Evolutionary conservation across 2,113 vertebrate genomes (phyloP), one percentile per base, ranked within the genome.

Genomic region (Hystrix brachyura): DNA sequence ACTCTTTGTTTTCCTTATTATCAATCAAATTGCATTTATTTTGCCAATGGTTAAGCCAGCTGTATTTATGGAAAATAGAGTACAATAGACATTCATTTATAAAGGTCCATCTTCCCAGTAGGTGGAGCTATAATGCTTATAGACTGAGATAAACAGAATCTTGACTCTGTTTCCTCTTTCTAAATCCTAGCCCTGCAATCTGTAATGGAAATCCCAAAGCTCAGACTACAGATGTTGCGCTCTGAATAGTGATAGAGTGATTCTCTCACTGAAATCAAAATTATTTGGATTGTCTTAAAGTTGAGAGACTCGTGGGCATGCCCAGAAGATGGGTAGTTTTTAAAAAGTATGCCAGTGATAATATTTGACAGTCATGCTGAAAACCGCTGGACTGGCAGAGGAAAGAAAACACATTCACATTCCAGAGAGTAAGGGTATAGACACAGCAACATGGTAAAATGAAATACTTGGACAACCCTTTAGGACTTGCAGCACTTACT

Each of bases 121-220:
- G 97, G 87, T 94, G 93, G 96, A 59, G 95, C 90, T 95, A 72
- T 43, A 87, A 94, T n/a, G 87, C 90, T 94, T 96, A 29, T 48
- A 65, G 85, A 93, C n/a, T 1, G 27, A 59, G 67, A 60, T 69
- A 79, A n/a, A 64, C n/a, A 48, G n/a, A 86, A 43, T 43, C 67
- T 25, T 64, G 74, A 93, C 69, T 81, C 62, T 71, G 60, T 95
- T 92, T 93, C 85, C 76, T 91, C 59, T 55, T 84, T 94, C 55
- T 43, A 67, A 94, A 80, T 78, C 27, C 14, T 5, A 64, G 46
- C 14, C 21, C 27, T 83, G 51, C 23, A 18, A 64, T 29, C 17
- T 87, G 62, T 34, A 29, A 57, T n/a, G 38, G 62, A 90, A 89
- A 27, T 15, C 1, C 1, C 34, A 53, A 94, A 60, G n/a, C 10